Evolutionary conservation across 2,113 vertebrate genomes (phyloP).

Genomic region (Naja naja): DNA sequence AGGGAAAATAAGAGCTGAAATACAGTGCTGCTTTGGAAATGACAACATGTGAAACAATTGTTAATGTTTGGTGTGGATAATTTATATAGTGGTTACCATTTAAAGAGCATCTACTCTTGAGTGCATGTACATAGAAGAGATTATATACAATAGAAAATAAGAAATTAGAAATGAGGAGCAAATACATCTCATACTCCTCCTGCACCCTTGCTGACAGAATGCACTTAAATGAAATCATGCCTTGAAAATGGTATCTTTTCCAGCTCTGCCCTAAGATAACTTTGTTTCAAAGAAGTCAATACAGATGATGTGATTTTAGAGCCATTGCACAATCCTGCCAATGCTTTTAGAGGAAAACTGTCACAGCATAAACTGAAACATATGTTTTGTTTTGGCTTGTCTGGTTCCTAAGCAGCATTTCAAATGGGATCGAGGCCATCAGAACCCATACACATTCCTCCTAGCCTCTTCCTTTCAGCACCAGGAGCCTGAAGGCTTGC

Average conservation of each 20-base stretch:
- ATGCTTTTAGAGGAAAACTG: constrained; percentile 13
- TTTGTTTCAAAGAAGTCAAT: constrained; percentile 20
- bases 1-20: not conserved
- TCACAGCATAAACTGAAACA: constrained; percentile 6
- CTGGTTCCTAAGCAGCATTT: not conserved
- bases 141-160: not conserved
- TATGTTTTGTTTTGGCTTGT: not conserved
- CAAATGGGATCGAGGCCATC: not conserved
- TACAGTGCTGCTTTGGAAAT: not conserved
- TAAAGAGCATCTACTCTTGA: not conserved
- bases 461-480: not conserved
- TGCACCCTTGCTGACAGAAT: constrained; percentile 3
- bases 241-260: not conserved
- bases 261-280: not conserved
- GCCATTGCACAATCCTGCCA: constrained; percentile 20
- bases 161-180: not conserved
- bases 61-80: not conserved
- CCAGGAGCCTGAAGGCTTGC: not conserved
- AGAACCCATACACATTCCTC: not conserved
- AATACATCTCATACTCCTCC: not conserved
- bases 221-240: constrained; percentile 18
- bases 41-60: not conserved
- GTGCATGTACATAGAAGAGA: not conserved
- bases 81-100: not conserved
- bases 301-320: constrained; percentile 7